Percentiles rank a stretch among this genome's conserved stretches.
Evolutionary conservation across 2,113 vertebrate species (phyloP).

Genomic region (Odocoileus hemionus): DNA sequence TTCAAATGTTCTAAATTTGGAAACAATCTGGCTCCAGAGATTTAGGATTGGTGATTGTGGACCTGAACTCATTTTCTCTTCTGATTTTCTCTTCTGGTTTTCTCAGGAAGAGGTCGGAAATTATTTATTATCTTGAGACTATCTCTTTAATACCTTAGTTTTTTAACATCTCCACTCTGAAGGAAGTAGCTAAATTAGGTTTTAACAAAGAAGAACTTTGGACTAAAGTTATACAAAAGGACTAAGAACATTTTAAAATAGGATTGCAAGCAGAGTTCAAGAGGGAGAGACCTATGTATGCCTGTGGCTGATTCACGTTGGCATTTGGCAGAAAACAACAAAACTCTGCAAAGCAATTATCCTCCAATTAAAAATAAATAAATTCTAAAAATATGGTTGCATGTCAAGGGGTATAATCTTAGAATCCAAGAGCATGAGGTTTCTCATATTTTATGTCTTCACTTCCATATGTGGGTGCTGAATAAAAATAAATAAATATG

Average conservation of each 20-base stretch:
- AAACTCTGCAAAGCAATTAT: neutral
- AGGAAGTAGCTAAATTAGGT: neutral
- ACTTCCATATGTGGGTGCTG: neutral
- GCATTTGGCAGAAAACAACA: neutral
- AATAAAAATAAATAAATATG: neutral
- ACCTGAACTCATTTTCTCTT: neutral
- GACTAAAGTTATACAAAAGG: neutral
- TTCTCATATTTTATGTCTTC: slow-evolving; percentile 17
- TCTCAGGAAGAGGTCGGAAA: slow-evolving; percentile 3
- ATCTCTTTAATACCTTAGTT: neutral
- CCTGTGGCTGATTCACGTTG: neutral
- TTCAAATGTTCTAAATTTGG: neutral
- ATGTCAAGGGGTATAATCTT: neutral
- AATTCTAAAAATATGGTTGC: neutral
- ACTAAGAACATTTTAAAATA: slow-evolving; percentile 5
- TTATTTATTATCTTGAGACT: neutral
- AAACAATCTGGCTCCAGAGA: neutral
- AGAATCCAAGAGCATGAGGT: neutral
- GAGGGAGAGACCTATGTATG: neutral
- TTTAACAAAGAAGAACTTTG: neutral
- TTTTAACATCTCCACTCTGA: neutral
- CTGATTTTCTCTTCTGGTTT: slow-evolving; percentile 10
- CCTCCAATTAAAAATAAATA: neutral
- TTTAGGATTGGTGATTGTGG: neutral
- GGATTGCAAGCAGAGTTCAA: neutral